Evolutionary conservation across 2,113 vertebrate species (phyloP), one percentile per base, ranked within the genome.

Genomic region (Eulemur rufifrons): DNA sequence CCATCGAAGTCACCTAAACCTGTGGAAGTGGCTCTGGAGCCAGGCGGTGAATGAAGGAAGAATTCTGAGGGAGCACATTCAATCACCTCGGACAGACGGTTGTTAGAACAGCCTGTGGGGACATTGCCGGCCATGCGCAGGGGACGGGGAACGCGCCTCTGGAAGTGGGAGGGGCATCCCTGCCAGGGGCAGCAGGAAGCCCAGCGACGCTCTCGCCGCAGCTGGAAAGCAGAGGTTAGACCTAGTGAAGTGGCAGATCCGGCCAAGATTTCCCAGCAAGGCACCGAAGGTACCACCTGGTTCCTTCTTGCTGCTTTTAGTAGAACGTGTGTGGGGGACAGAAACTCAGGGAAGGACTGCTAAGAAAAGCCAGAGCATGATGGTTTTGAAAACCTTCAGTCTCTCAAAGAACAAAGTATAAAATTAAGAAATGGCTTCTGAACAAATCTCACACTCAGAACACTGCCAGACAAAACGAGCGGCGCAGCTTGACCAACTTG

Each of bases 161-260:
- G 39, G 39, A 29, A 37, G 27, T 39, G 2, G 17, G 23, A 20
- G 32, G n/a, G 50, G 77, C 12, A 2, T 18, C n/a, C 39, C 15
- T 20, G 23, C 10, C 8, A 5, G 7, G 32, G 17, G 45, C 0
- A 20, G 61, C 71, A 11, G 32, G 15, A 42, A 21, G 17, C 71
- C 10, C 6, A 2, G 61, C 2, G 4, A 3, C 47, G 1, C 32
- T 17, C 61, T 9, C 63, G 0, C 4, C 32, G 8, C 3, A 45
- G 39, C 13, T 6, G 29, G 32, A 3, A 34, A 12, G 32, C 66
- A 1, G 59, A 59, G 6, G 3, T n/a, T 0, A 13, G 1, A 29
- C 39, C 86, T 15, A 13, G 27, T 0, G 88, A 39, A 29, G 61
- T 1, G 0, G 37, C 7, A 11, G 11, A 2, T 20, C 18, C 8